Percentiles rank a stretch among this genome's conserved stretches.
Evolutionary conservation across 2,888 invertebrate species (phyloP).

Genomic region (Onchidella celtica): DNA sequence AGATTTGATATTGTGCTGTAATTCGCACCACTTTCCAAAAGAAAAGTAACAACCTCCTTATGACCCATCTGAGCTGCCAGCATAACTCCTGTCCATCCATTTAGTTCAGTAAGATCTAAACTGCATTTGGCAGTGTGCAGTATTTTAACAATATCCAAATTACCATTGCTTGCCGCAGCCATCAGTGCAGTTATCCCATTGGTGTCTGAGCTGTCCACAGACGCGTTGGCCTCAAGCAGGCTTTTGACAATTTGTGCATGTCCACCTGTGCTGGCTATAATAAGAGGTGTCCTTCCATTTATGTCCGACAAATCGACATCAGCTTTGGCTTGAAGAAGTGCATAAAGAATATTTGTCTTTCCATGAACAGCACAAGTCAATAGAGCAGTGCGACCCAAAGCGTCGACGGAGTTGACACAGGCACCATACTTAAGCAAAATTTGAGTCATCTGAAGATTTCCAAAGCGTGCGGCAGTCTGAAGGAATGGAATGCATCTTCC

Average conservation of each 20-base stretch:
- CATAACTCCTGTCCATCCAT: constrained; percentile 23
- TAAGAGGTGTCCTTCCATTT: constrained; percentile 3
- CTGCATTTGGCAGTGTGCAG: neutral
- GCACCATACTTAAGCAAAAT: neutral
- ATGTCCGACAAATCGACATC: neutral
- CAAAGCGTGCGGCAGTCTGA: neutral
- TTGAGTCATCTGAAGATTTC: neutral
- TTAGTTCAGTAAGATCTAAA: neutral
- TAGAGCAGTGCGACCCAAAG: neutral
- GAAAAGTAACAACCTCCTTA: neutral
- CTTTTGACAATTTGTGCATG: neutral
- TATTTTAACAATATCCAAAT: neutral
- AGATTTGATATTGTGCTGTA: neutral
- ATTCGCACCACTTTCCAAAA: constrained; percentile 4
- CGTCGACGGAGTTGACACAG: neutral
- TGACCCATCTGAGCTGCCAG: neutral
- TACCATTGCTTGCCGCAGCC: constrained; percentile 9
- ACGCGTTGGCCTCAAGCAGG: neutral
- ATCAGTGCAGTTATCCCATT: neutral
- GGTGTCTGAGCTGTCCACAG: neutral
- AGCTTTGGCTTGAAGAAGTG: neutral
- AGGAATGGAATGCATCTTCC: neutral
- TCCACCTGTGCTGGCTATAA: neutral
- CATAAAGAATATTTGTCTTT: neutral
- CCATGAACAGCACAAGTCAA: neutral